These are phyloP conservation scores for Galerucella nymphaeae DNA, from an alignment of 2,888 invertebrate species.

Conservation along the genomic window DNA sequence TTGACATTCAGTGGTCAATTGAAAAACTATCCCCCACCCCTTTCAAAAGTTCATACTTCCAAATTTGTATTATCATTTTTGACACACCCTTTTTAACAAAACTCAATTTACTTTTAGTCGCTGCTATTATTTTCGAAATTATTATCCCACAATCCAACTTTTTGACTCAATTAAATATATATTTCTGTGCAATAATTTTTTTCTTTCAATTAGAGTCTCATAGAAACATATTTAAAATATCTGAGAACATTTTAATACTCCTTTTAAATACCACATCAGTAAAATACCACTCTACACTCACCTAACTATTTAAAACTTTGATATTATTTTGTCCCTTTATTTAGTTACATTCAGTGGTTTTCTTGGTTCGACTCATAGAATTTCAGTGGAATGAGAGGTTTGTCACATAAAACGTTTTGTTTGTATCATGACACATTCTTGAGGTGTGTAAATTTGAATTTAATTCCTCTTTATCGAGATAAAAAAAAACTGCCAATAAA, in stretches of 20 bases:
- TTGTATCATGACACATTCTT: constrained; percentile 5
- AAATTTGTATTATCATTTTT: too few species aligned
- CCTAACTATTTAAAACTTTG: constrained; percentile 4
- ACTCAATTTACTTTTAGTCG: too few species aligned
- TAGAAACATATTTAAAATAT: constrained; percentile 2
- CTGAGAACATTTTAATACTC: background rate
- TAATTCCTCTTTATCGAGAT: background rate
- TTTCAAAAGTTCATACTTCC: too few species aligned
- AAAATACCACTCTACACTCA: background rate
- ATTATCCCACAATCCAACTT: too few species aligned
- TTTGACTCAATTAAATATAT: too few species aligned
- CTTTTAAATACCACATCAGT: constrained; percentile 7
- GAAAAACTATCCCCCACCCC: too few species aligned
- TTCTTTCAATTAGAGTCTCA: background rate
- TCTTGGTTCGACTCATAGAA: background rate
- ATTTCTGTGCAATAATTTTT: too few species aligned
- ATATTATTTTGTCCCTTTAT: background rate
- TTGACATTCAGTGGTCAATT: too few species aligned
- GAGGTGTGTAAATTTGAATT: background rate
- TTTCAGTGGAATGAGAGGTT: background rate
- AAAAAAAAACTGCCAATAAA: too few species aligned
- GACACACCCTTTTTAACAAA: too few species aligned
- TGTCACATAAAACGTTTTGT: background rate
- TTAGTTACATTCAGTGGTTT: background rate
- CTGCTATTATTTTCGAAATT: too few species aligned